A percentile compares a stretch with the other conserved stretches of the same genome.
These are phyloP conservation scores for Tethya wilhelma DNA, from an alignment of 37 sponge, comb jelly and placozoan species.

Conservation along the genomic window DNA sequence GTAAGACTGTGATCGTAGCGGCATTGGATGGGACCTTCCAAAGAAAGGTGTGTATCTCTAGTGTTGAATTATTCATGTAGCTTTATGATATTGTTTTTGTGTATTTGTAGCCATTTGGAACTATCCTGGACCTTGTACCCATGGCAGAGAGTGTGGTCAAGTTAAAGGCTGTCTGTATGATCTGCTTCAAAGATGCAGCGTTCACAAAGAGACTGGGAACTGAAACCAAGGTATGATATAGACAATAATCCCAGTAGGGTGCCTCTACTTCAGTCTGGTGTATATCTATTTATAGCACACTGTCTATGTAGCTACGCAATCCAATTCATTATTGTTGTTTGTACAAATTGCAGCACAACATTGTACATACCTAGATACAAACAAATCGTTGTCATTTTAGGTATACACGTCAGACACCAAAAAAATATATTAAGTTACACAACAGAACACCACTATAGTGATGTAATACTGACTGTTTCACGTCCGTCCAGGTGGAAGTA, in stretches of 20 bases:
- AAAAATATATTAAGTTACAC: too few species aligned
- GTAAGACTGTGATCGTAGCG: slow-evolving; percentile 95
- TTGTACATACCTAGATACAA: too few species aligned
- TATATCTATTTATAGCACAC: too few species aligned
- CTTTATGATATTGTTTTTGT: background rate
- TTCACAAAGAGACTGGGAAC: slow-evolving; percentile 89
- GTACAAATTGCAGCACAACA: too few species aligned
- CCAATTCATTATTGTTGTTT: too few species aligned
- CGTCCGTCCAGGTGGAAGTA: slow-evolving; percentile 92
- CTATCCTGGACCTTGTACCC: slow-evolving; percentile 83
- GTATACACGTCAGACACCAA: too few species aligned
- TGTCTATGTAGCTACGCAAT: too few species aligned
- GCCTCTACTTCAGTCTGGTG: too few species aligned
- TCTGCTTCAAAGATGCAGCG: slow-evolving; percentile 91
- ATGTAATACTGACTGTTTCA: too few species aligned
- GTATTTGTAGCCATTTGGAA: slow-evolving; percentile 82
- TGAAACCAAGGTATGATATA: slow-evolving; percentile 81
- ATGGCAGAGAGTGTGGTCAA: slow-evolving; percentile 92
- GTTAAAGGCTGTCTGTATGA: slow-evolving; percentile 93
- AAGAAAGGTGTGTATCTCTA: slow-evolving; percentile 63
- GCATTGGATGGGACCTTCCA: slow-evolving; percentile 97
- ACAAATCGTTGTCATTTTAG: too few species aligned
- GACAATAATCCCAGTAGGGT: too few species aligned
- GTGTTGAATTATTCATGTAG: background rate
- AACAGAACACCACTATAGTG: background rate